Evolutionary conservation across 2,888 invertebrate genomes (phyloP), one percentile per base, ranked within the genome.

Genomic region (Drosophila mulleri): DNA sequence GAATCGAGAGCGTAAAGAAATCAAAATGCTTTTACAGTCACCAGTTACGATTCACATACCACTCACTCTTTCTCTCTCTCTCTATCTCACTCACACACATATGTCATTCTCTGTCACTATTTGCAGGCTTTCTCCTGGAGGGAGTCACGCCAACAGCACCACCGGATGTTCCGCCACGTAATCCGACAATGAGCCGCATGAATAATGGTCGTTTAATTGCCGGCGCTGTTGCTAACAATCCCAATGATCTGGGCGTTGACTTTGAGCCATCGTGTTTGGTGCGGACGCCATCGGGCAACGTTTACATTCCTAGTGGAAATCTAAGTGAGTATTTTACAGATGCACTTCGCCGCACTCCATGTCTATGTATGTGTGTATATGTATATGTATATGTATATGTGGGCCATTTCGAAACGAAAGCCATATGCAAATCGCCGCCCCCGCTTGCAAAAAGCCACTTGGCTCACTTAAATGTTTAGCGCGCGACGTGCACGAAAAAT

Each of bases 231-330:
- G 88, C 79, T 81, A 89, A 78, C 83, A 96, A 96, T 93, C 96
- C 96, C 86, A 95, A 95, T 88, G 95, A 95, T 92, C 94, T 94
- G 92, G 94, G 95, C 83, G 94, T 94, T 85, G 97, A 97, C 93
- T 97, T 97, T 93, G 97, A 97, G 93, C 97, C 97, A 87, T 96
- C 97, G 92, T 97, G 97, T 93, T 95, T 98, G 91, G 97, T 97
- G 91, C 95, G 97, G 93, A 97, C 97, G 82, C 97, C 97, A 85
- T 98, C 97, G 86, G 98, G 98, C 93, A 97, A 97, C 94, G 97
- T 98, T 93, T 98, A 97, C 94, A 97, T 98, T 95, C 97, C 97
- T 93, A 96, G 97, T 94, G 96, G 96, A 94, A 94, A 94, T 91
- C 92, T 94, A 92, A 94, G 94, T 94, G 92, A 94, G 94, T 94